Percentiles rank a stretch among this genome's conserved stretches.
Conservation (phyloP, 2,113 vertebrate genomes). For the Dipodomys stephensi region DNA sequence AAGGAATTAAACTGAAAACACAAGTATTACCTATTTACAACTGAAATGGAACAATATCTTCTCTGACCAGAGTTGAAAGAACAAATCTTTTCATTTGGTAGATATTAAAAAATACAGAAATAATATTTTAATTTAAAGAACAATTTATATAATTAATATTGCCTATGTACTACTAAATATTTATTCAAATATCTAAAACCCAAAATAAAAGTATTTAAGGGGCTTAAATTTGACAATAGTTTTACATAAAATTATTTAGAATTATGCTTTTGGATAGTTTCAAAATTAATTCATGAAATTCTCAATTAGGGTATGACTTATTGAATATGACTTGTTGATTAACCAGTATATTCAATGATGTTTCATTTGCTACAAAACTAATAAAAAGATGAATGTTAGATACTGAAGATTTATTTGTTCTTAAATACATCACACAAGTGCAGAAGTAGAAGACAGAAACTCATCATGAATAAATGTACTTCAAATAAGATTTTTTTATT, state of each 20-base stretch:
- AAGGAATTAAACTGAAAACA: constrained; percentile 14
- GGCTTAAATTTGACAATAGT: neutral
- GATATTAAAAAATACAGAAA: neutral
- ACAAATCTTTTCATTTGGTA: neutral
- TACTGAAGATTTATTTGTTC: neutral
- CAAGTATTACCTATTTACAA: constrained; percentile 13
- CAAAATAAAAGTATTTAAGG: neutral
- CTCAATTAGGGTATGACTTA: neutral
- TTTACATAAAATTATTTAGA: neutral
- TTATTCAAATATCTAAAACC: too few species aligned
- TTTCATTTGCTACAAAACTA: neutral
- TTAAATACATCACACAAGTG: neutral
- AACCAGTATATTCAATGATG: neutral
- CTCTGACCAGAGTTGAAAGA: neutral
- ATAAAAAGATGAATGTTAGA: neutral
- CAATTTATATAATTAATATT: too few species aligned
- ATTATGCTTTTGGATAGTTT: neutral
- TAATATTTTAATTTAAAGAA: neutral
- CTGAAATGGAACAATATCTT: neutral
- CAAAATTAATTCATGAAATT: neutral
- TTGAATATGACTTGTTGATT: neutral
- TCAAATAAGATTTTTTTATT: neutral
- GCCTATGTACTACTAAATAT: too few species aligned
- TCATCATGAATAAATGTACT: neutral
- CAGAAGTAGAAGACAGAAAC: neutral